Conservation (phyloP, 2,888 invertebrate species). For the Oligia strigilis region DNA sequence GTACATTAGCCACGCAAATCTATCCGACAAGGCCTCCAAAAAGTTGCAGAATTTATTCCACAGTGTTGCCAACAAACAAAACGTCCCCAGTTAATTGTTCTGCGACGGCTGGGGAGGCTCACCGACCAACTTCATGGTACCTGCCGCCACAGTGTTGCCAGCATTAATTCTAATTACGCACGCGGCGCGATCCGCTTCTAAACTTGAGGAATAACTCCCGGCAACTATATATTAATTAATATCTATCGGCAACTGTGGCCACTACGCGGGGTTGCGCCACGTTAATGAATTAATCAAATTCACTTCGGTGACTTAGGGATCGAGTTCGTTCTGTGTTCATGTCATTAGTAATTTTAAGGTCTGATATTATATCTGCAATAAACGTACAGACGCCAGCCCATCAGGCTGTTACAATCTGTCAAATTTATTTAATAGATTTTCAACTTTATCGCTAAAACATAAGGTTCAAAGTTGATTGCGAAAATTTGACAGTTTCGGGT, state of each 20-base stretch:
- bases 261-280: constrained; percentile 41
- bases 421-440: too few species aligned
- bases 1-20: constrained; percentile 53
- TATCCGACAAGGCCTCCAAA: constrained; percentile 45
- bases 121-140: constrained; percentile 58
- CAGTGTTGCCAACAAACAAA: constrained; percentile 62
- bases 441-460: too few species aligned
- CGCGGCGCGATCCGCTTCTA: constrained; percentile 71
- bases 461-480: too few species aligned
- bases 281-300: constrained; percentile 61
- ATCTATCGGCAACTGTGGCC: constrained; percentile 71
- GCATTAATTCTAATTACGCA: constrained; percentile 77
- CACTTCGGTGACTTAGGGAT: constrained; percentile 46
- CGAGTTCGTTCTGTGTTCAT: constrained; percentile 8
- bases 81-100: constrained; percentile 61
- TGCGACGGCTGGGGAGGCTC: constrained; percentile 57
- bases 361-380: background rate
- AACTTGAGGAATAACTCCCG: constrained; percentile 74
- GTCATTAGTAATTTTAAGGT: background rate
- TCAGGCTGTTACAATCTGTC: too few species aligned
- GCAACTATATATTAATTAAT: constrained; percentile 81
- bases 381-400: background rate
- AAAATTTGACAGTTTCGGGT: too few species aligned
- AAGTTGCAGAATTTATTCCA: constrained; percentile 63
- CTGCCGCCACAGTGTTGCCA: constrained; percentile 63